phyloP scores from a whole-genome alignment of 2,888 invertebrate species.

The Hemicrepidius hirtus region DNA sequence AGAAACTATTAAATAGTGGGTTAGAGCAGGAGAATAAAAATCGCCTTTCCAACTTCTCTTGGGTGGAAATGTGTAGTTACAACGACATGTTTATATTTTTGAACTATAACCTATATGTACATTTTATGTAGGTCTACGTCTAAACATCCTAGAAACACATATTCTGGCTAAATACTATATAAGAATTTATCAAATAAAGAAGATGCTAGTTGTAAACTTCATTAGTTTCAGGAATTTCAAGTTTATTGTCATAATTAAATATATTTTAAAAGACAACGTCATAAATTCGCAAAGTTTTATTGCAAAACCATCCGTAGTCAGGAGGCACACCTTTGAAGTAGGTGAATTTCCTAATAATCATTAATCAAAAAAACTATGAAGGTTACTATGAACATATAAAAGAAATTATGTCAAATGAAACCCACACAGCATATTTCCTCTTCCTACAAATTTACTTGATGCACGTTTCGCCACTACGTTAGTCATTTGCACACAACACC shows the following conservation, averaged over 20 bases:
- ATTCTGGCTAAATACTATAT: no score
- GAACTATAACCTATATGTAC: no score
- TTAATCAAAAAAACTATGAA: constrained; percentile 54
- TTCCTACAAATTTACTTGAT: constrained; percentile 54
- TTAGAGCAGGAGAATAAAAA: no score
- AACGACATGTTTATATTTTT: no score
- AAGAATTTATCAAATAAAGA: not conserved
- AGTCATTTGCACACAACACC: constrained; percentile 38
- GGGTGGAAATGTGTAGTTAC: no score
- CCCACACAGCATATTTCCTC: constrained; percentile 57
- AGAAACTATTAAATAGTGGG: no score
- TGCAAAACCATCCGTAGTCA: constrained; percentile 38
- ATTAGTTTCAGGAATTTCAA: constrained; percentile 14
- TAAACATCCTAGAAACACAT: not conserved
- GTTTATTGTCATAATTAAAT: constrained; percentile 32
- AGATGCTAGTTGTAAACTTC: not conserved
- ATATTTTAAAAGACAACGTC: constrained; percentile 13
- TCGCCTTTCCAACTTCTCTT: no score
- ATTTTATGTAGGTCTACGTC: no score
- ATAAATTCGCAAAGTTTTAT: constrained; percentile 17
- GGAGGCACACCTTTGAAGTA: constrained; percentile 36
- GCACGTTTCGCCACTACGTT: constrained; percentile 53
- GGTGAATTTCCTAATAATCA: constrained; percentile 50
- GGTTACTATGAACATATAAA: constrained; percentile 51
- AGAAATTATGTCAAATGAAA: constrained; percentile 57